phyloP scores from a whole-genome alignment of 1,140 invertebrate genomes.

The Ylistrum balloti region DNA sequence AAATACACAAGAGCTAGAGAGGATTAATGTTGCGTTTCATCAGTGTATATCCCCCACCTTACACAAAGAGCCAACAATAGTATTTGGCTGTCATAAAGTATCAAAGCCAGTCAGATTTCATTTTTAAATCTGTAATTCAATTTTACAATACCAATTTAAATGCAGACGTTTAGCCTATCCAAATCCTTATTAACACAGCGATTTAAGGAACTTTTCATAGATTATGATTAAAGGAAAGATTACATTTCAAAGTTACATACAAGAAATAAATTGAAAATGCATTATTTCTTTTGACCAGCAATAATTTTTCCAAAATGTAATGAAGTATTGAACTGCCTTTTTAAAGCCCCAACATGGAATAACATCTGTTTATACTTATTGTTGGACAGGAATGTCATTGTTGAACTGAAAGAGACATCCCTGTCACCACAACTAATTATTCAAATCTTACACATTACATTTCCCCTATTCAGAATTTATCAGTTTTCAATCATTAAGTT shows the following conservation, averaged over 20 bases:
- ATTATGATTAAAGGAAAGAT: constrained; percentile 33
- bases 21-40: constrained; percentile 2
- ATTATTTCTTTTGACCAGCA: neutral
- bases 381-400: no score
- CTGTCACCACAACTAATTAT: no score
- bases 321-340: no score
- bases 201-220: neutral
- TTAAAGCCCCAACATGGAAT: no score
- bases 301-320: no score
- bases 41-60: neutral
- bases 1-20: no score
- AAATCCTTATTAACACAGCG: neutral
- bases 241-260: neutral
- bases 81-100: neutral
- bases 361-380: no score
- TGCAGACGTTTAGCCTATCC: constrained; percentile 18
- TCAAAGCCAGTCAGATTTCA: neutral
- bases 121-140: neutral
- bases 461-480: no score
- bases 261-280: neutral
- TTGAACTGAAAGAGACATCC: no score
- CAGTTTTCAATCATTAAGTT: no score
- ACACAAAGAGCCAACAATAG: neutral
- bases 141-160: neutral
- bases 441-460: no score